These are phyloP conservation scores for Oryctes rhinoceros DNA, from an alignment of 1,140 invertebrate genomes.

Conservation along the genomic window DNA sequence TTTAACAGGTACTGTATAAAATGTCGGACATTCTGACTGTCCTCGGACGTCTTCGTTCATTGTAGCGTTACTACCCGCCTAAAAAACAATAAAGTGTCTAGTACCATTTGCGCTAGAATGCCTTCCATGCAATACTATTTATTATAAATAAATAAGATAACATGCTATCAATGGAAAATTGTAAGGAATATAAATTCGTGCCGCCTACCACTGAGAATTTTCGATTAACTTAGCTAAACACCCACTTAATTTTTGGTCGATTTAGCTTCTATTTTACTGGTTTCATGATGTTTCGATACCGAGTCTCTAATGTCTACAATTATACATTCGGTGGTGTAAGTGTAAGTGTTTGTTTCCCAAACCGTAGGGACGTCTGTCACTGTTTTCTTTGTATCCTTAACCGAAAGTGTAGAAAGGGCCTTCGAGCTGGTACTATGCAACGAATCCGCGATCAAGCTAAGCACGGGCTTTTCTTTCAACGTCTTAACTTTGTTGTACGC, in stretches of 20 bases:
- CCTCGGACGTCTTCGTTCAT: not conserved
- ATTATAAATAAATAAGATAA: not conserved
- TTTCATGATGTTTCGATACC: not conserved
- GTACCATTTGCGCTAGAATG: not conserved
- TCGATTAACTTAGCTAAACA: not conserved
- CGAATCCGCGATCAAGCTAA: not conserved
- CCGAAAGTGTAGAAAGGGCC: not conserved
- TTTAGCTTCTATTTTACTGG: not conserved
- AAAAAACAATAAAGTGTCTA: slow-evolving; percentile 23
- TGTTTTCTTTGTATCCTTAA: not conserved
- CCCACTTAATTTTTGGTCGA: not conserved
- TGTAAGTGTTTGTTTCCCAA: not conserved
- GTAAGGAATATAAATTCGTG: not conserved
- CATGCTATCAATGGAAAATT: not conserved
- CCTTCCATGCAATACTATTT: not conserved
- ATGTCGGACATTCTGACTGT: slow-evolving; percentile 20
- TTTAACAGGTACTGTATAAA: slow-evolving; percentile 1
- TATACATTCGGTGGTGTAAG: slow-evolving; percentile 5
- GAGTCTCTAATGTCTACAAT: not conserved
- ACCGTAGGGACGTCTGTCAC: not conserved
- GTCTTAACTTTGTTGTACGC: not conserved
- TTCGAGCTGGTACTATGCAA: not conserved
- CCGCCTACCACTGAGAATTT: not conserved
- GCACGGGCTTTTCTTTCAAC: not conserved
- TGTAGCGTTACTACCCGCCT: slow-evolving; percentile 14